phyloP scores from a whole-genome alignment of 1,140 invertebrate species.

The Plutomurus gul region DNA sequence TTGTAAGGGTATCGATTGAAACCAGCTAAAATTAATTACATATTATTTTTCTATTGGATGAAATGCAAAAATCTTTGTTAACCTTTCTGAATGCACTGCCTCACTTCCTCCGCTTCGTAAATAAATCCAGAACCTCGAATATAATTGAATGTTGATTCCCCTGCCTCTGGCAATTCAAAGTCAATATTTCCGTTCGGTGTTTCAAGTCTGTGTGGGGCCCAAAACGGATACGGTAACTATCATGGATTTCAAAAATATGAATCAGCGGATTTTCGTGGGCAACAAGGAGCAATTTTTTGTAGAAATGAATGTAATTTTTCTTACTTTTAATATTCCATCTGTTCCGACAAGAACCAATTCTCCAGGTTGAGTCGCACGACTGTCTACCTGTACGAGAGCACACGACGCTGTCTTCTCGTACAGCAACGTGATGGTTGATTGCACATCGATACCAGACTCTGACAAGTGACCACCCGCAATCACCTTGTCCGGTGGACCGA shows the following conservation, averaged over 20 bases:
- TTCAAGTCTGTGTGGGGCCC: constrained; percentile 59
- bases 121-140: constrained; percentile 66
- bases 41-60: background rate
- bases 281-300: constrained; percentile 48
- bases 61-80: too few species aligned
- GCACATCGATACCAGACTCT: constrained; percentile 16
- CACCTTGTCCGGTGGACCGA: constrained; percentile 26
- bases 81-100: constrained; percentile 69
- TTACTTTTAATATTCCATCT: constrained; percentile 36
- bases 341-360: constrained; percentile 34
- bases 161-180: constrained; percentile 61
- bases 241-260: too few species aligned
- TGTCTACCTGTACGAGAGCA: background rate
- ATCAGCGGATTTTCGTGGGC: too few species aligned
- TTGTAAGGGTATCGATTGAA: too few species aligned
- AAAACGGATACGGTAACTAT: constrained; percentile 64
- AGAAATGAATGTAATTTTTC: background rate
- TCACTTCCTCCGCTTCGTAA: constrained; percentile 74
- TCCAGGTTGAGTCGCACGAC: background rate
- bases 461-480: constrained; percentile 33
- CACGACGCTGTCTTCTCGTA: constrained; percentile 22
- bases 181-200: constrained; percentile 58
- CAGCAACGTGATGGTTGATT: background rate
- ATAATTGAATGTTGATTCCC: constrained; percentile 61
- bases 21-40: background rate